A percentile compares a stretch with the other conserved stretches of the same genome.
These are phyloP conservation scores for Rotaria socialis DNA, from an alignment of 2,888 invertebrate genomes.

Conservation along the genomic window DNA sequence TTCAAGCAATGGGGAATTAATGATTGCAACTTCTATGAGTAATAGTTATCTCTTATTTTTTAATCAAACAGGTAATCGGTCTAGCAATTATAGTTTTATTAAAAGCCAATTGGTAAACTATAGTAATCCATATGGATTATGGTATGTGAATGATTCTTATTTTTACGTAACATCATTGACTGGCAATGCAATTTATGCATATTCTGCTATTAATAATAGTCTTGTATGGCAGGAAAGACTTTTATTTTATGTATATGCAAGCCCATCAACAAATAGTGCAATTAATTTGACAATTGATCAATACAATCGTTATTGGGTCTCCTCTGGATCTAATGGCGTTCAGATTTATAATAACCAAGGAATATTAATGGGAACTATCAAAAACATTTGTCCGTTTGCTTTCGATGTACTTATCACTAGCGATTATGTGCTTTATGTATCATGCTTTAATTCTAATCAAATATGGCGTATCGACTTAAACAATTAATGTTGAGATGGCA, in stretches of 20 bases:
- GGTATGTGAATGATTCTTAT: neutral
- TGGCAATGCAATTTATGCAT: neutral
- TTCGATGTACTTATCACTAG: neutral
- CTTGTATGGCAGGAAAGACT: neutral
- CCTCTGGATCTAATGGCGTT: neutral
- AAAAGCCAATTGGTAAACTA: neutral
- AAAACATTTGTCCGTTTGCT: fast-evolving
- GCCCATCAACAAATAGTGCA: neutral
- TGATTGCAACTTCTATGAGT: neutral
- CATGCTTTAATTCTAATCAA: neutral
- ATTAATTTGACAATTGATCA: neutral
- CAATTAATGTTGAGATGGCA: neutral
- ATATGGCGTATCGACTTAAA: neutral
- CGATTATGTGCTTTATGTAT: neutral
- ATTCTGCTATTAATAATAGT: neutral
- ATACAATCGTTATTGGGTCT: neutral
- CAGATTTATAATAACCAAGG: neutral
- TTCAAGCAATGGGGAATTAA: neutral
- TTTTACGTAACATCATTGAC: neutral
- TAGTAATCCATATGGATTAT: neutral
- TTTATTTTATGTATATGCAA: neutral
- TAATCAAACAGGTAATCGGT: neutral
- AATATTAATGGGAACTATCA: neutral
- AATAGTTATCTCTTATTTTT: neutral
- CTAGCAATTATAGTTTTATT: neutral